Evolutionary conservation across 2,797 vertebrate genomes (phyloP).

Genomic region (Brachyrhaphis roseni): DNA sequence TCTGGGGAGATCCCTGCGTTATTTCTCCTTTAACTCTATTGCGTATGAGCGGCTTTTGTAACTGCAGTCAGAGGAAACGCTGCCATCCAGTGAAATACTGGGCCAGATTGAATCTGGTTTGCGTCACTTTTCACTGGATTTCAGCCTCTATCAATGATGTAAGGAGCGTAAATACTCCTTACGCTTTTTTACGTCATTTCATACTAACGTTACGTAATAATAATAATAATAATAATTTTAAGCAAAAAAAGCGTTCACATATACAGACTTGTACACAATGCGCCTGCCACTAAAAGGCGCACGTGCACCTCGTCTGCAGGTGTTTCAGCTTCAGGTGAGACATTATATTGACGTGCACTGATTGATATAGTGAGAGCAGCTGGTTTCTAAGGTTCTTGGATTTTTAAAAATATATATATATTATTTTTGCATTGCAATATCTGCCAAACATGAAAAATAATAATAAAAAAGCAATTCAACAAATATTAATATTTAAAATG

Average conservation of each 20-base stretch:
- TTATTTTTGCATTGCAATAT: not conserved
- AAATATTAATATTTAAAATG: not conserved
- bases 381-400: not conserved
- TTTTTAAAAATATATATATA: too few species aligned
- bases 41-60: not conserved
- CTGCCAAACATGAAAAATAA: not conserved
- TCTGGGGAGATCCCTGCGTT: not conserved
- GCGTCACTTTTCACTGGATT: constrained; percentile 53
- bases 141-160: constrained; percentile 65
- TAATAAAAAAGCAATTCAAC: not conserved
- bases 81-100: not conserved
- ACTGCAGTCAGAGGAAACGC: not conserved
- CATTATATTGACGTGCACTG: too few species aligned
- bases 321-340: too few species aligned
- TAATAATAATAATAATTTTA: not conserved
- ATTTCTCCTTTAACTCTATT: not conserved
- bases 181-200: constrained; percentile 34
- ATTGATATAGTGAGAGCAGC: not conserved
- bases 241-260: too few species aligned
- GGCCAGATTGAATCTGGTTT: constrained; percentile 21
- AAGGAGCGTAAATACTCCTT: constrained; percentile 69
- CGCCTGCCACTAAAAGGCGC: not conserved
- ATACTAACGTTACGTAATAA: constrained; percentile 10
- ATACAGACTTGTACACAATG: too few species aligned
- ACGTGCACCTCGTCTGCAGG: too few species aligned